Percentiles rank a stretch among this genome's conserved stretches.
These are phyloP conservation scores for Candidula unifasciata DNA, from an alignment of 2,888 invertebrate genomes.

Conservation along the genomic window DNA sequence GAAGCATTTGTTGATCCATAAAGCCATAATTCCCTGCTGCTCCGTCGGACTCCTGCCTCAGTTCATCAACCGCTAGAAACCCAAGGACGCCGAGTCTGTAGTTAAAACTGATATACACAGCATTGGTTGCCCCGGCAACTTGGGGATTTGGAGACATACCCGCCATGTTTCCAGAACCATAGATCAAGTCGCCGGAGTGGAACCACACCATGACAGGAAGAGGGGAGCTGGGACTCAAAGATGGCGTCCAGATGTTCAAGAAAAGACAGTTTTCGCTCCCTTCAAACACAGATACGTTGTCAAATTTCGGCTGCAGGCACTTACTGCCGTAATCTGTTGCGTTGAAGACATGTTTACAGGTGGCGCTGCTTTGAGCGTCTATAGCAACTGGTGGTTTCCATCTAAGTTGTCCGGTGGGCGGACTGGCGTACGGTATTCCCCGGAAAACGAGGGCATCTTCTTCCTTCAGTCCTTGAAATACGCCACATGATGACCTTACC, in stretches of 20 bases:
- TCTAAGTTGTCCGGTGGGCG: constrained; percentile 56
- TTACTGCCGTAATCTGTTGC: constrained; percentile 55
- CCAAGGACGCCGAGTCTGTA: constrained; percentile 86
- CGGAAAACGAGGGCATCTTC: constrained; percentile 56
- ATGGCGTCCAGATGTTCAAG: constrained; percentile 72
- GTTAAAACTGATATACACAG: constrained; percentile 91
- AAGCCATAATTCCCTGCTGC: constrained; percentile 68
- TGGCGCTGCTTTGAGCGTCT: constrained; percentile 48
- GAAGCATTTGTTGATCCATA: constrained; percentile 65
- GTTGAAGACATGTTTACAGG: constrained; percentile 58
- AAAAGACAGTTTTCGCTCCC: constrained; percentile 68
- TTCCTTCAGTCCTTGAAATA: constrained; percentile 56
- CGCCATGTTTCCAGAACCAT: constrained; percentile 61
- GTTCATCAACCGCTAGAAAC: constrained; percentile 84
- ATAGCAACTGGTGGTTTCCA: constrained; percentile 58
- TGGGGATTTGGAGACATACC: constrained; percentile 83
- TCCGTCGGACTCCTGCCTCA: constrained; percentile 56
- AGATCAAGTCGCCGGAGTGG: constrained; percentile 67
- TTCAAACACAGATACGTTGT: not conserved
- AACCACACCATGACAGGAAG: constrained; percentile 75
- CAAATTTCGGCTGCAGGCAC: constrained; percentile 56
- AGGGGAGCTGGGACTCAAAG: constrained; percentile 57
- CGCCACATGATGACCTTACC: constrained; percentile 58
- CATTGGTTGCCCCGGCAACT: constrained; percentile 87
- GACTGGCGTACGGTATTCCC: constrained; percentile 64